Base-by-base conservation (phyloP, 1,140 invertebrate species). In the Drosophila prosaltans region DNA sequence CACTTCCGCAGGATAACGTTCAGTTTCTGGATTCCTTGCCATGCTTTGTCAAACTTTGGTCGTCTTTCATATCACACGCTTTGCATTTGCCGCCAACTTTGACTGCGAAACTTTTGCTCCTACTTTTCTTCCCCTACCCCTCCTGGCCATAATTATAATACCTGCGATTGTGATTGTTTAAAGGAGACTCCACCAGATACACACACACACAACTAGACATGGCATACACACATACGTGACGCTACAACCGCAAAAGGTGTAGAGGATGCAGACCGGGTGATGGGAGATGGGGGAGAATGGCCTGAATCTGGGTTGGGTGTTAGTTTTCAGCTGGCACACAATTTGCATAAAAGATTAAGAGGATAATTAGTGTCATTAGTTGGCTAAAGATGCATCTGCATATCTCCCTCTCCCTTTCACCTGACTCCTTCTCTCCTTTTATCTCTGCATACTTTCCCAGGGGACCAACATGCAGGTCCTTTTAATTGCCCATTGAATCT, bases 351-450 rank as follows among this genome's bases (percentile, higher is more conserved):
- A 72, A 86, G 83, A 86, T 86, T 88, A 86, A 77, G 79, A 80
- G 82, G 72, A 80, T 88, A 88, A 88, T 86, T 86, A 86, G 83
- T 88, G 79, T 82, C 83, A 86, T 86, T 88, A 88, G 83, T 72
- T 79, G 67, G 72, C 60, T 69, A 43, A 51, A 65, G 57, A 16
- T 36, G 55, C 55, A 58, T 58, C 62, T 51, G 59, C 66, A 57
- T 28, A 24, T 9, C 30, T 36, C 32, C 0, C 0, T 30, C 24
- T 7, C 24, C 8, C n/a, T 48, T 21, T 48, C 45, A 8, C 45
- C 21, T 48, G 21, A n/a, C 11, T 57, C 39, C 66, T 24, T 5
- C 0, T 7, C 28, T 48, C 32, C 26, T 41, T 28, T 2, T 16
- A 1, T 36, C 51, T 32, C 10, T 55, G 32, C 24, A 51, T 21